phyloP scores from a whole-genome alignment of 2,888 invertebrate genomes.

The Alloplasta piceator region DNA sequence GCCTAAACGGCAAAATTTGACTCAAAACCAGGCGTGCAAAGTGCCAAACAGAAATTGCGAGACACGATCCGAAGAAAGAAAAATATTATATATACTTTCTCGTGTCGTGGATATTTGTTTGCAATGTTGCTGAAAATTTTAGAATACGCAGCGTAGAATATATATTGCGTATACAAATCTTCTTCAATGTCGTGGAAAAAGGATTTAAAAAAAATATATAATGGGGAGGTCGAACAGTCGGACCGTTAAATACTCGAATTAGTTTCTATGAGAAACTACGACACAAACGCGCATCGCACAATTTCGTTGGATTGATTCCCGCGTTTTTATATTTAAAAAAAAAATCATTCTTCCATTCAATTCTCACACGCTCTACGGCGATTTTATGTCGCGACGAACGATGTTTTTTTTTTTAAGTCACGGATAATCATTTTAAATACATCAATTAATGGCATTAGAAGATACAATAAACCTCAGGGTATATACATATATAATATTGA shows the following conservation, averaged over 20 bases:
- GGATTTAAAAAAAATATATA: background rate
- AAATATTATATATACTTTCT: conserved; percentile 6
- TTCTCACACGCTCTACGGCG: background rate
- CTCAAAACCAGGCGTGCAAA: conserved; percentile 53
- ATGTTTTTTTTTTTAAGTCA: background rate
- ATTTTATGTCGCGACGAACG: background rate
- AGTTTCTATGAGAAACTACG: conserved; percentile 29
- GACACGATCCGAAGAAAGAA: conserved; percentile 33
- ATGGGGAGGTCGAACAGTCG: background rate
- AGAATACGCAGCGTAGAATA: conserved; percentile 24
- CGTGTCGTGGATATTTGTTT: conserved; percentile 21
- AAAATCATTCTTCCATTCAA: conserved; percentile 38
- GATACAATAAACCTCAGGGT: conserved; percentile 61
- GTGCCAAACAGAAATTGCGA: conserved; percentile 67
- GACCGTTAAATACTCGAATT: conserved; percentile 17
- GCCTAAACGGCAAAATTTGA: conserved; percentile 27
- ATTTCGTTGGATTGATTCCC: conserved; percentile 22
- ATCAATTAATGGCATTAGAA: conserved; percentile 58
- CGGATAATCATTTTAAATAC: conserved; percentile 49
- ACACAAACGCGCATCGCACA: conserved; percentile 42
- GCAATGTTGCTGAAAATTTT: conserved; percentile 33
- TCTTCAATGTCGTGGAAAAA: background rate
- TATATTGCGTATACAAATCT: conserved; percentile 44
- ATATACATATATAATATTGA: conserved; percentile 46
- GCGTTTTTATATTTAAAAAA: background rate